Evolutionary conservation across 2,888 invertebrate genomes (phyloP).

Genomic region (Athrips mouffetella): DNA sequence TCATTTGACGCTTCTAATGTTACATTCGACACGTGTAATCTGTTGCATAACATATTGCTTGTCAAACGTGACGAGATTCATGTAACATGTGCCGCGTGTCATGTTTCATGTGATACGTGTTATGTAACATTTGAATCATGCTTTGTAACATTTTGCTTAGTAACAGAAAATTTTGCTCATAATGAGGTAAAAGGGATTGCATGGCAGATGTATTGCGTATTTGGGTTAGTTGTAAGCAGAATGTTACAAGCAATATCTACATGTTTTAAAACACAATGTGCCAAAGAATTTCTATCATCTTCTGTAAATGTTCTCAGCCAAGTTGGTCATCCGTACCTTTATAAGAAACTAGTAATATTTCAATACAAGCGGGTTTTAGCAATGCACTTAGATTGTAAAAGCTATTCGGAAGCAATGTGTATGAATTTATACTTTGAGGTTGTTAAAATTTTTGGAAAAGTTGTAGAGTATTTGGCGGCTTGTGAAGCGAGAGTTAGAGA

Average conservation of each 20-base stretch:
- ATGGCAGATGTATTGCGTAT: too few relatives aligned
- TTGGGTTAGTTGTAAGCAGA: not conserved
- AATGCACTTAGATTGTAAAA: constrained; percentile 1
- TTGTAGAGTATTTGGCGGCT: constrained; percentile 2
- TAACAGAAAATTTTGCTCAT: too few relatives aligned
- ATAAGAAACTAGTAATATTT: constrained; percentile 4
- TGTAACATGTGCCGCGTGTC: not conserved
- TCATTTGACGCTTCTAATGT: too few relatives aligned
- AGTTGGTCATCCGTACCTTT: not conserved
- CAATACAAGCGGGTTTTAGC: constrained; percentile 9
- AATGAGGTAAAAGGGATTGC: too few relatives aligned
- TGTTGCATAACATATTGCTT: not conserved
- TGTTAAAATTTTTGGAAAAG: constrained; percentile 1
- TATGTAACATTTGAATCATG: too few relatives aligned
- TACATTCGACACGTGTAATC: too few relatives aligned
- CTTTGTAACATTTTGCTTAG: too few relatives aligned
- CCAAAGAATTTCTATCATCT: not conserved
- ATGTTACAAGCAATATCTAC: not conserved
- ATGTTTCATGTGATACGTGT: too few relatives aligned
- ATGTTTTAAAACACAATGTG: not conserved
- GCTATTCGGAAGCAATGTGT: not conserved
- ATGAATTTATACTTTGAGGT: not conserved
- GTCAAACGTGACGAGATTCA: not conserved
- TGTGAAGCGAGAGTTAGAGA: constrained; percentile 10
- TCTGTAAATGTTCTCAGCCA: not conserved